Evolutionary conservation across 1,140 invertebrate species (phyloP).

Genomic region (Monochamus saltuarius): DNA sequence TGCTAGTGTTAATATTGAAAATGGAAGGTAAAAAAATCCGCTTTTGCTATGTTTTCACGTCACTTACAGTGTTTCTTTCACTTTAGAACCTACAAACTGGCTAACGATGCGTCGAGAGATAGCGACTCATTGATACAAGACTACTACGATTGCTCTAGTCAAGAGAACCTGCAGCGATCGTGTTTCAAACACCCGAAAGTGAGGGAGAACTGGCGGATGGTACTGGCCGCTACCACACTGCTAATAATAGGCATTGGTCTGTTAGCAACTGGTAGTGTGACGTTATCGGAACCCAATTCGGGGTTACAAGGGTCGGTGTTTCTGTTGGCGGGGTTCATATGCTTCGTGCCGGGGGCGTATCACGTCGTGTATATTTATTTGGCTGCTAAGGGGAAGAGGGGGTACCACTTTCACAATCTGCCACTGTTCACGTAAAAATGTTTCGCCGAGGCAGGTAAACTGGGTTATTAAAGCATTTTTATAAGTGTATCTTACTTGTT

Average conservation of each 20-base stretch:
- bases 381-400: constrained; percentile 75
- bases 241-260: constrained; percentile 75
- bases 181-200: constrained; percentile 84
- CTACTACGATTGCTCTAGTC: constrained; percentile 61
- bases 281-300: constrained; percentile 66
- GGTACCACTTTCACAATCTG: constrained; percentile 81
- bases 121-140: constrained; percentile 80
- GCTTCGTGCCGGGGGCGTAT: constrained; percentile 78
- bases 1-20: constrained; percentile 40
- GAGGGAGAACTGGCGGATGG: constrained; percentile 81
- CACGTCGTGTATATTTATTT: constrained; percentile 82
- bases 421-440: constrained; percentile 69
- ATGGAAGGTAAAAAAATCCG: constrained; percentile 35
- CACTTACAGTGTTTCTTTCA: background rate
- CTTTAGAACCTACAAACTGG: constrained; percentile 65
- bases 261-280: constrained; percentile 70
- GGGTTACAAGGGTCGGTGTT: constrained; percentile 78
- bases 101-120: constrained; percentile 71
- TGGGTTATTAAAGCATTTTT: no score
- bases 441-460: no score
- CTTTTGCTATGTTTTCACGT: background rate
- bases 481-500: no score
- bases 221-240: constrained; percentile 73
- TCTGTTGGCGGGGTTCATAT: constrained; percentile 77
- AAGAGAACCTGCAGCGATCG: constrained; percentile 60